These are phyloP conservation scores for Cynopterus brachyotis DNA, from an alignment of 2,113 vertebrate genomes.

Conservation along the genomic window DNA sequence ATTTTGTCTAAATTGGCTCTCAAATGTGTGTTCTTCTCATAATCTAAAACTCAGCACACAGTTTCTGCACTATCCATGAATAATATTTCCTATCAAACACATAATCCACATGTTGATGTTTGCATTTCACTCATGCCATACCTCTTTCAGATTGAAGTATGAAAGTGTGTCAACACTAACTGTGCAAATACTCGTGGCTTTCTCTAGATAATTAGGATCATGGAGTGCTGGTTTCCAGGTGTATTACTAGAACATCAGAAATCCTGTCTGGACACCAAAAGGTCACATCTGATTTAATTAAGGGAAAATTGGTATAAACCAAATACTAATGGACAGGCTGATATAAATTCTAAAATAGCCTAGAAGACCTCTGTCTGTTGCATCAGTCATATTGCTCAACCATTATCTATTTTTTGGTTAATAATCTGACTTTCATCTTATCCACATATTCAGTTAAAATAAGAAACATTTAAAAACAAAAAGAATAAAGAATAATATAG, in stretches of 20 bases:
- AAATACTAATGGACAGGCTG: not conserved
- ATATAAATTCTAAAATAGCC: not conserved
- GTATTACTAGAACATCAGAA: not conserved
- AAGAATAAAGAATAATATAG: not conserved
- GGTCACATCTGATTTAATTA: not conserved
- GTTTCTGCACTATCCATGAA: not conserved
- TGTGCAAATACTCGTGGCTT: not conserved
- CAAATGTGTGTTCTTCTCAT: not conserved
- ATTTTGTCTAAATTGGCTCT: not conserved
- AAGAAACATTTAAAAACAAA: conserved; percentile 22
- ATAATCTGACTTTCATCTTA: not conserved
- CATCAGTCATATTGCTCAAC: not conserved
- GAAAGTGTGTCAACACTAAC: not conserved
- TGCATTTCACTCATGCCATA: not conserved
- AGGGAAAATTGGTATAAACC: not conserved
- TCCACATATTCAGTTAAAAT: conserved; percentile 1
- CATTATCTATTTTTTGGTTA: not conserved
- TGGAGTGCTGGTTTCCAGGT: not conserved
- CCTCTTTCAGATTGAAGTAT: not conserved
- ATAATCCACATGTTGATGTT: not conserved
- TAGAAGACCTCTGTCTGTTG: not conserved
- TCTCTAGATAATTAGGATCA: not conserved
- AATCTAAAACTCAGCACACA: not conserved
- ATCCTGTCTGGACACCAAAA: not conserved
- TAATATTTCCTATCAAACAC: not conserved